Conservation (phyloP, 92 coral and sea anemone genomes). For the Hydrozoanthus gracilis region DNA sequence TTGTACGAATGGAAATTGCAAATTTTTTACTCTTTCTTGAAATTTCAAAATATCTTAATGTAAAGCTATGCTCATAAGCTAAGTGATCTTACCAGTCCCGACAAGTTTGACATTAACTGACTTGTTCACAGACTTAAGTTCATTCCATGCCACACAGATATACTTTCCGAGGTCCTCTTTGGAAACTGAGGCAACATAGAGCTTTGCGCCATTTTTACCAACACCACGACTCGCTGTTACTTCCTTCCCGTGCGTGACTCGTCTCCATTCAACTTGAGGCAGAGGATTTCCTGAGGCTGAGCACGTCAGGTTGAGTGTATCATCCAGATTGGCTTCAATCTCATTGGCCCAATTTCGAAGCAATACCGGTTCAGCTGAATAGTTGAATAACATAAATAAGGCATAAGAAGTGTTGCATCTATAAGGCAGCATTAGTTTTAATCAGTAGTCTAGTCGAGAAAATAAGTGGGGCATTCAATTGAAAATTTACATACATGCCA, state of each 20-base stretch:
- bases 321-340: not conserved
- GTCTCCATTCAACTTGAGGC: slow-evolving; percentile 54
- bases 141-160: slow-evolving; percentile 64
- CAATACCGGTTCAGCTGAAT: slow-evolving; percentile 9
- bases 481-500: too few relatives aligned
- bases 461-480: too few relatives aligned
- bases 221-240: not conserved
- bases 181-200: slow-evolving; percentile 16
- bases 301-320: slow-evolving; percentile 44
- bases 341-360: not conserved
- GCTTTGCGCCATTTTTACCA: slow-evolving; percentile 11
- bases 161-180: slow-evolving; percentile 60
- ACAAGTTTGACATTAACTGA: not conserved
- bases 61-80: not conserved
- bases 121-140: slow-evolving; percentile 19
- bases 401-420: not conserved
- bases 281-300: slow-evolving; percentile 62
- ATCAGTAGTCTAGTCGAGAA: too few relatives aligned
- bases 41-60: too few relatives aligned
- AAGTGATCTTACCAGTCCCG: not conserved
- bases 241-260: not conserved
- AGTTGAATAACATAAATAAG: not conserved
- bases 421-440: not conserved
- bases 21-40: too few relatives aligned
- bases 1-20: too few relatives aligned